phyloP scores from a whole-genome alignment of 2,888 invertebrate species.

The Cheilosia scutellata region DNA sequence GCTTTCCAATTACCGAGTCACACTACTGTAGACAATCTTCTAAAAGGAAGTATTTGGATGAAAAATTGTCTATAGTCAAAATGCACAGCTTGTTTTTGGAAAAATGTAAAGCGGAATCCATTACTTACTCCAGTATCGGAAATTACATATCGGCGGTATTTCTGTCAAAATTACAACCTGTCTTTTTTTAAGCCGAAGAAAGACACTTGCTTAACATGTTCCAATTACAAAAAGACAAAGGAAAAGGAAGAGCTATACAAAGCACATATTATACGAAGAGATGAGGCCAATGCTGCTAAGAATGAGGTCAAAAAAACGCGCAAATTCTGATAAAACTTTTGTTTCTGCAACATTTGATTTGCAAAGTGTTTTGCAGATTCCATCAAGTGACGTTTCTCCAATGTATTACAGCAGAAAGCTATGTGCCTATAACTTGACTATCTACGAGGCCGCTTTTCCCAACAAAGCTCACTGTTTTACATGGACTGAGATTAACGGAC shows the following conservation, averaged over 20 bases:
- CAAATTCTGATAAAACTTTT: constrained; percentile 66
- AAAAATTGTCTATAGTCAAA: constrained; percentile 19
- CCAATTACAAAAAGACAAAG: constrained; percentile 15
- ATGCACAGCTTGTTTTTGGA: constrained; percentile 31
- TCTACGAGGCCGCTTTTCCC: constrained; percentile 77
- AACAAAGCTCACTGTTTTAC: constrained; percentile 76
- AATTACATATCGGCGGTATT: constrained; percentile 28
- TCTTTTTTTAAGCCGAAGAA: constrained; percentile 40
- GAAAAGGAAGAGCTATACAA: constrained; percentile 27
- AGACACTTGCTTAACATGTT: constrained; percentile 31
- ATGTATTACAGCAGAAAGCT: constrained; percentile 79
- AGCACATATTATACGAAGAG: constrained; percentile 24
- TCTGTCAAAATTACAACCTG: constrained; percentile 32
- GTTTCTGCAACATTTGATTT: constrained; percentile 78
- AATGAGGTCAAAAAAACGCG: constrained; percentile 25
- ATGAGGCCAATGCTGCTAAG: constrained; percentile 30
- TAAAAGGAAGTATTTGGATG: constrained; percentile 21
- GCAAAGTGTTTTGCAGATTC: constrained; percentile 79
- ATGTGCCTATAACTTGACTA: constrained; percentile 78
- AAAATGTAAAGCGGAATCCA: constrained; percentile 12
- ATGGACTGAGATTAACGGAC: constrained; percentile 72
- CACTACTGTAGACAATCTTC: constrained; percentile 26
- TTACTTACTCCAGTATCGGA: constrained; percentile 17
- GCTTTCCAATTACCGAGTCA: constrained; percentile 27
- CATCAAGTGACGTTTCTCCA: constrained; percentile 77